Evolutionary conservation across 2,888 invertebrate species (phyloP).

Genomic region (Philaethria dido): DNA sequence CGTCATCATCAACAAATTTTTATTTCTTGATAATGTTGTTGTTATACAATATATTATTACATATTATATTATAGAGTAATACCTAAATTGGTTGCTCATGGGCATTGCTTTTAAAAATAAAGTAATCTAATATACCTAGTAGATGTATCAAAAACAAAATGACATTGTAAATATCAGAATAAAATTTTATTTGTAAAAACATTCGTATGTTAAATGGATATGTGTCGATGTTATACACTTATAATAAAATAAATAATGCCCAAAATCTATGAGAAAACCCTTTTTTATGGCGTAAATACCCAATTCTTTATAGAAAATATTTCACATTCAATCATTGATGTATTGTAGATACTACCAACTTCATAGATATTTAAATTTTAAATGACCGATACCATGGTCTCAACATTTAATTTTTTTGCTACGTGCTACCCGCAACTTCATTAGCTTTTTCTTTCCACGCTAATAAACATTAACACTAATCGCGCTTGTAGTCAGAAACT

Average conservation of each 20-base stretch:
- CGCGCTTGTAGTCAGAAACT: too few relatives aligned
- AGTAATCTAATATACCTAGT: slow-evolving; percentile 41
- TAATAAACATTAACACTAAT: too few relatives aligned
- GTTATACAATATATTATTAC: slow-evolving; percentile 38
- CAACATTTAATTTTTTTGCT: too few relatives aligned
- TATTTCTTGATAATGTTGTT: slow-evolving; percentile 39
- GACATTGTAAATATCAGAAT: slow-evolving; percentile 73
- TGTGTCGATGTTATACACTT: slow-evolving; percentile 82
- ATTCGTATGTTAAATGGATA: slow-evolving; percentile 74
- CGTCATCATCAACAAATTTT: slow-evolving; percentile 10
- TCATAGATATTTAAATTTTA: too few relatives aligned
- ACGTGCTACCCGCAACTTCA: too few relatives aligned
- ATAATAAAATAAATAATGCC: slow-evolving; percentile 74
- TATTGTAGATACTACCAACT: too few relatives aligned
- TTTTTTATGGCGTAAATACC: slow-evolving; percentile 10
- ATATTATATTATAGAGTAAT: slow-evolving; percentile 39
- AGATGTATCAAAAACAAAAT: slow-evolving; percentile 55
- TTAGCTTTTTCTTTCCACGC: too few relatives aligned
- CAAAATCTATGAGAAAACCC: slow-evolving; percentile 42
- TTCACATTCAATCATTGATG: too few relatives aligned
- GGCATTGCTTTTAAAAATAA: slow-evolving; percentile 53
- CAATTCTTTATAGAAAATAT: background rate
- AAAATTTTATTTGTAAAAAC: slow-evolving; percentile 76
- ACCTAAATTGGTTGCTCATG: slow-evolving; percentile 58
- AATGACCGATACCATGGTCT: too few relatives aligned